Evolutionary conservation across 1,140 invertebrate species (phyloP).

Genomic region (Drosophila truncata): DNA sequence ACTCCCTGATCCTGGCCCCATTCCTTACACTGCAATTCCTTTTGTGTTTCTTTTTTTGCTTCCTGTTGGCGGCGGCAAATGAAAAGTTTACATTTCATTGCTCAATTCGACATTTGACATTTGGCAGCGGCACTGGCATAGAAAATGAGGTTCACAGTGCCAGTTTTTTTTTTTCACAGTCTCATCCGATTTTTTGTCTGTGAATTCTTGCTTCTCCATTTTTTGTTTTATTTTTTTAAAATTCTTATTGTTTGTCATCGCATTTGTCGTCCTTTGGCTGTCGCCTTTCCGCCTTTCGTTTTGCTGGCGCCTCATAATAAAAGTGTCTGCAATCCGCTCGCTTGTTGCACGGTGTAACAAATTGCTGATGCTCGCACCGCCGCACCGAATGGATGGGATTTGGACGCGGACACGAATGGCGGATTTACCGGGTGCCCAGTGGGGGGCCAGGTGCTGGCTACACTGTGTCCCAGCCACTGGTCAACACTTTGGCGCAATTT

Average conservation of each 20-base stretch:
- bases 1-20: background rate
- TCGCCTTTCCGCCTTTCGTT: conserved; percentile 2
- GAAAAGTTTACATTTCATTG: conserved; percentile 81
- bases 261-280: conserved; percentile 53
- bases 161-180: conserved; percentile 48
- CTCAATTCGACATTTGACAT: conserved; percentile 77
- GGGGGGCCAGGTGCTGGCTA: conserved; percentile 12
- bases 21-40: conserved; percentile 39
- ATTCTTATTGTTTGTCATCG: conserved; percentile 54
- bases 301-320: conserved; percentile 54
- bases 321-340: conserved; percentile 62
- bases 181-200: conserved; percentile 32
- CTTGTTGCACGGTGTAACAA: conserved; percentile 57
- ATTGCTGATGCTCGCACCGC: conserved; percentile 30
- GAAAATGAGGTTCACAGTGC: conserved; percentile 73
- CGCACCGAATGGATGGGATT: conserved; percentile 24
- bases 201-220: conserved; percentile 1
- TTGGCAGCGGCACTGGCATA: conserved; percentile 76
- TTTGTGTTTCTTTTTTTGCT: conserved; percentile 22
- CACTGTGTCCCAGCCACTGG: conserved; percentile 30
- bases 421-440: background rate
- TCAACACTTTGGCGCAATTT: conserved; percentile 79
- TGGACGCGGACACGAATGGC: background rate
- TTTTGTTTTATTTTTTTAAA: conserved; percentile 35
- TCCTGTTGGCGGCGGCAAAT: conserved; percentile 56